Percentiles rank a stretch among this genome's conserved stretches.
Evolutionary conservation across 2,113 vertebrate species (phyloP).

Genomic region (Leucopsar rothschildi): DNA sequence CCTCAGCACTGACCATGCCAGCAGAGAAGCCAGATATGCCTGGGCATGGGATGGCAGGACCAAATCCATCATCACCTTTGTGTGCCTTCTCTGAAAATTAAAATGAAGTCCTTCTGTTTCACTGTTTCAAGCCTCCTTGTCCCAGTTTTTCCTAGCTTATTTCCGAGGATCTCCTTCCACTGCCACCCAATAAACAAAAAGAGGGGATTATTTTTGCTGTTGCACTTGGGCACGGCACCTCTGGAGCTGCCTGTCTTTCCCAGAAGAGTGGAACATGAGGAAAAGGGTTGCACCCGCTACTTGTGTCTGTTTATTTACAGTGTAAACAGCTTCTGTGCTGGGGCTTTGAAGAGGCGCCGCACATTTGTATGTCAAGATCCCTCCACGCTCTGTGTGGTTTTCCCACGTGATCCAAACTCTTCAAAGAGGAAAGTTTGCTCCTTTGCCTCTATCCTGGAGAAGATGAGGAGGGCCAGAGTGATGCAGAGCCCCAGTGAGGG

Average conservation of each 20-base stretch:
- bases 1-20: not conserved
- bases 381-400: slow-evolving; percentile 47
- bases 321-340: slow-evolving; percentile 63
- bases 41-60: not conserved
- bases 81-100: not conserved
- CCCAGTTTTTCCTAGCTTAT: not conserved
- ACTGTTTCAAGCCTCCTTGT: not conserved
- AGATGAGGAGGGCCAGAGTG: not conserved
- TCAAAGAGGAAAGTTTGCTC: not conserved
- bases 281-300: slow-evolving; percentile 16
- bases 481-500: not conserved
- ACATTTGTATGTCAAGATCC: slow-evolving; percentile 53
- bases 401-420: slow-evolving; percentile 11
- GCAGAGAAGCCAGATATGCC: not conserved
- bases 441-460: not conserved
- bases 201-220: not conserved
- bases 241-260: not conserved
- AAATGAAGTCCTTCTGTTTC: not conserved
- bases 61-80: not conserved
- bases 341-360: slow-evolving; percentile 59
- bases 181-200: fast-evolving
- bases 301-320: slow-evolving; percentile 65
- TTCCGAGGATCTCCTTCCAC: not conserved
- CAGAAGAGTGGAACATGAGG: not conserved
- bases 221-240: fast-evolving